Conservation (phyloP, 2,888 invertebrate species). For the Drosophila kanekoi region DNA sequence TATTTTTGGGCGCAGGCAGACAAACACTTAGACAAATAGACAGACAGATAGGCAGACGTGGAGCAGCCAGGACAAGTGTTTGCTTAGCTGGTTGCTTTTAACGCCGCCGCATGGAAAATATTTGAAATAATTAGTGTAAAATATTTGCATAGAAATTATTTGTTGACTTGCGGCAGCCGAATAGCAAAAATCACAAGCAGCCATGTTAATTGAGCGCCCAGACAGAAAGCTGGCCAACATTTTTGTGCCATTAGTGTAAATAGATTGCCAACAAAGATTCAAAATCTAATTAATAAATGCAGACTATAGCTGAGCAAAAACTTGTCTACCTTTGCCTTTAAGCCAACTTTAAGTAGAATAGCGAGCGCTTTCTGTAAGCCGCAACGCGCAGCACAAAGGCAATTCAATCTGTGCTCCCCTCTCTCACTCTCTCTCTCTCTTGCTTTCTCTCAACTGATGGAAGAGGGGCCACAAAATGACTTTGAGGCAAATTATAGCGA, state of each 20-base stretch:
- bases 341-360: no score
- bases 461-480: conserved; percentile 20
- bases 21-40: conserved; percentile 33
- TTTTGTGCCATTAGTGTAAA: conserved; percentile 20
- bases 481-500: conserved; percentile 39
- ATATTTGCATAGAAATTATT: conserved; percentile 79
- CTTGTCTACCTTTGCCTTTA: no score
- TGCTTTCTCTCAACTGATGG: background rate
- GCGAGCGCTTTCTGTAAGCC: no score
- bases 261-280: background rate
- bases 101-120: conserved; percentile 69
- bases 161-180: conserved; percentile 69
- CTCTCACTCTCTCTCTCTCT: no score
- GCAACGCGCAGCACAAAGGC: conserved; percentile 4
- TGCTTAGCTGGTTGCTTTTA: conserved; percentile 39
- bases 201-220: conserved; percentile 50
- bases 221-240: conserved; percentile 1
- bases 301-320: background rate
- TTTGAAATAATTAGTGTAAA: conserved; percentile 80
- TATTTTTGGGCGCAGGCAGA: conserved; percentile 70
- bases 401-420: conserved; percentile 34
- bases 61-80: conserved; percentile 32
- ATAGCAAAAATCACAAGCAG: conserved; percentile 41
- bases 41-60: conserved; percentile 20
- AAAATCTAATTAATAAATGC: conserved; percentile 6